phyloP scores from a whole-genome alignment of 92 coral and sea anemone species.

The Paramuricea clavata region DNA sequence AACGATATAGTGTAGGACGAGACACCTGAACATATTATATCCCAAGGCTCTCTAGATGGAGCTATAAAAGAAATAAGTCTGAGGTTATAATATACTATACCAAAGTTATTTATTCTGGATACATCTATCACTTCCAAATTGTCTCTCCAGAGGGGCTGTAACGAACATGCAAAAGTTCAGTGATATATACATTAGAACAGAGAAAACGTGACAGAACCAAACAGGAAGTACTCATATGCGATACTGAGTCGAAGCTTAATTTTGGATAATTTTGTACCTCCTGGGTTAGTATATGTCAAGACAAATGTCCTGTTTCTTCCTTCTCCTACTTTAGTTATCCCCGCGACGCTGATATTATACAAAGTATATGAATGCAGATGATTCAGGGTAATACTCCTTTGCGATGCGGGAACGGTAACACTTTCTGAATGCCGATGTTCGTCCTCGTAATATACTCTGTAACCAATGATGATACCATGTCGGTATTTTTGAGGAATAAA shows the following conservation, averaged over 20 bases:
- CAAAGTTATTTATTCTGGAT: background rate
- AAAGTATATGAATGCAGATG: background rate
- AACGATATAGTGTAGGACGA: background rate
- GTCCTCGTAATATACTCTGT: conserved; percentile 41
- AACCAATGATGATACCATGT: conserved; percentile 62
- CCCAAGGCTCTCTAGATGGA: conserved; percentile 26
- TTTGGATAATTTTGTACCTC: conserved; percentile 17
- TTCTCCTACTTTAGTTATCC: conserved; percentile 25
- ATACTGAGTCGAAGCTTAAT: too few species aligned
- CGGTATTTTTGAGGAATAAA: conserved; percentile 56
- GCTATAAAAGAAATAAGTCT: background rate
- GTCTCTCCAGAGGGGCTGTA: too few species aligned
- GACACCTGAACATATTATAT: background rate
- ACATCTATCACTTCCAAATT: too few species aligned
- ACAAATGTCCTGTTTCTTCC: conserved; percentile 7
- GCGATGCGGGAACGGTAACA: conserved; percentile 5
- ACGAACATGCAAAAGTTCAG: too few species aligned
- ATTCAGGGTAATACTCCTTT: background rate
- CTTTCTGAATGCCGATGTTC: background rate
- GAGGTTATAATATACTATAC: background rate
- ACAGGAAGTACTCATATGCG: too few species aligned
- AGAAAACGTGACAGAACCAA: too few species aligned
- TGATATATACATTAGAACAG: too few species aligned
- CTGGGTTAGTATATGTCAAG: background rate
- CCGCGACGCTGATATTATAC: conserved; percentile 14